Evolutionary conservation across 2,797 vertebrate genomes (phyloP).

Genomic region (Falco columbarius): DNA sequence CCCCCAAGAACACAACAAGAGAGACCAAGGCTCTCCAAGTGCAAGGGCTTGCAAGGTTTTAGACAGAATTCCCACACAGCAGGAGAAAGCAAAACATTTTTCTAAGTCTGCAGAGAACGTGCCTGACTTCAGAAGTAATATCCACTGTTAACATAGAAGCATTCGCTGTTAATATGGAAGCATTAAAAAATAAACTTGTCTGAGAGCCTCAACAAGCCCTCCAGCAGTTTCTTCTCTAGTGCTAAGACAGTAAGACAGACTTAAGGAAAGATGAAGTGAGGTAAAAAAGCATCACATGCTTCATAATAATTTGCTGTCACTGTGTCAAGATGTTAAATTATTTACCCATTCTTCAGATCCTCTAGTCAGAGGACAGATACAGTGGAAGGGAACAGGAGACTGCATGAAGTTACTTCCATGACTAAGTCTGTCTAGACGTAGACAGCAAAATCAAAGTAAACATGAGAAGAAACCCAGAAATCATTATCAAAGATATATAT

Average conservation of each 20-base stretch:
- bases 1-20: not conserved
- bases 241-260: not conserved
- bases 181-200: not conserved
- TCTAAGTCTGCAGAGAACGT: not conserved
- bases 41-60: not conserved
- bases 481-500: not conserved
- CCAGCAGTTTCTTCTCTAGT: not conserved
- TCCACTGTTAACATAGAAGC: not conserved
- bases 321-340: not conserved
- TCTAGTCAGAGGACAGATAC: not conserved
- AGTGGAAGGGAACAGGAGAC: not conserved
- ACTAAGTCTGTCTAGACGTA: not conserved
- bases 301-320: not conserved
- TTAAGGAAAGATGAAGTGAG: not conserved
- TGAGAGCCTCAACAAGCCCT: not conserved
- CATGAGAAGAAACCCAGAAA: not conserved
- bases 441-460: not conserved
- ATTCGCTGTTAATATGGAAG: not conserved
- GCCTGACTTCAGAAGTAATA: not conserved
- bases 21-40: not conserved
- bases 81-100: not conserved
- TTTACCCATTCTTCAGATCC: not conserved
- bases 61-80: fast-evolving
- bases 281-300: not conserved
- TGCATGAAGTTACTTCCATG: not conserved